Conservation (phyloP, 2,113 vertebrate species). For the Corythornis madagascariensis region DNA sequence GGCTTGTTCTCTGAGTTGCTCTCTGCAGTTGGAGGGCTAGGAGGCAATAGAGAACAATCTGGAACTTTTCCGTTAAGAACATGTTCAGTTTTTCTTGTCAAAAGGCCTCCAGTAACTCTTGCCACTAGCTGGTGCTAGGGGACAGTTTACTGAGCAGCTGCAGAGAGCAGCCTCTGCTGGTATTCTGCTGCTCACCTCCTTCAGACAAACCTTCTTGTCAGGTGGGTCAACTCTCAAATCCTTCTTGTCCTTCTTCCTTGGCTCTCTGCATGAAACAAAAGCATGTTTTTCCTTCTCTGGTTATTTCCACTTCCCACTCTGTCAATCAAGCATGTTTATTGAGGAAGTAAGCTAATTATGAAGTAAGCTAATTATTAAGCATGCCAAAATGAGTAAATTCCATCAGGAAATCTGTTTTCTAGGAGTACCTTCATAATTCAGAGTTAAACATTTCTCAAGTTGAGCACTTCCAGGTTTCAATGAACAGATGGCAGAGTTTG, state of each 20-base stretch:
- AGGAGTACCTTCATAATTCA: neutral
- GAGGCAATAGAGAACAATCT: neutral
- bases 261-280: neutral
- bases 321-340: neutral
- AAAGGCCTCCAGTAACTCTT: conserved; percentile 13
- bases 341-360: neutral
- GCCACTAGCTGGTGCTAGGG: conserved; percentile 76
- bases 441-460: conserved; percentile 3
- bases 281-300: neutral
- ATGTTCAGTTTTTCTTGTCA: neutral
- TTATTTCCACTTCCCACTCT: neutral
- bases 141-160: conserved; percentile 16
- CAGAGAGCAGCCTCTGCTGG: neutral
- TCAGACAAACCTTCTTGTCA: neutral
- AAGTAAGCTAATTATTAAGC: conserved; percentile 18
- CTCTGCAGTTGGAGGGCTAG: neutral
- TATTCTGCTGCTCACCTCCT: neutral
- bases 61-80: neutral
- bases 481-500: neutral
- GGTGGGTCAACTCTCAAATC: neutral
- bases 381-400: neutral
- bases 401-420: neutral
- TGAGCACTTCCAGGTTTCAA: neutral
- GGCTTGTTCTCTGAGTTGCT: neutral
- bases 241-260: neutral